These are phyloP conservation scores for Galleria mellonella DNA, from an alignment of 1,140 invertebrate genomes.

Conservation along the genomic window DNA sequence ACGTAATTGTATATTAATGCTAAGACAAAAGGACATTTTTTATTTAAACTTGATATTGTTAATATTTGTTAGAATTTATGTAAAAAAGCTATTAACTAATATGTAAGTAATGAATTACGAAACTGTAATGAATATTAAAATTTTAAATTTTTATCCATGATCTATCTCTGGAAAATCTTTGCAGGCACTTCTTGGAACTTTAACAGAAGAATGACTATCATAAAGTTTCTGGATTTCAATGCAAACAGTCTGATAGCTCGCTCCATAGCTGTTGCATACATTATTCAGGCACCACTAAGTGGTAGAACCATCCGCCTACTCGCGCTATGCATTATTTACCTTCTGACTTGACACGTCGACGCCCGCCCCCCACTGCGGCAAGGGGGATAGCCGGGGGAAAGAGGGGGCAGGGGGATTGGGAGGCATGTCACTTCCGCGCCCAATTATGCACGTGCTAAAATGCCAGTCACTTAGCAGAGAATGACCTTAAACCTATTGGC, in stretches of 20 bases:
- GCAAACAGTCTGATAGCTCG: slow-evolving; percentile 36
- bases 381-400: no score
- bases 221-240: slow-evolving; percentile 13
- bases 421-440: slow-evolving; percentile 46
- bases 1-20: no score
- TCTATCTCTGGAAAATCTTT: no score
- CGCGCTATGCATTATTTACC: slow-evolving; percentile 61
- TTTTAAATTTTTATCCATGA: no score
- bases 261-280: slow-evolving; percentile 46
- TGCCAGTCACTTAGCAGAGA: slow-evolving; percentile 54
- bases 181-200: no score
- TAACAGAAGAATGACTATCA: neutral
- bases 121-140: no score
- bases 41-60: no score
- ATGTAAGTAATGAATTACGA: no score
- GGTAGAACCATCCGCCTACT: slow-evolving; percentile 56
- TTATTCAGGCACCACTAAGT: slow-evolving; percentile 64
- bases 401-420: slow-evolving; percentile 5
- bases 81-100: no score
- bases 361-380: slow-evolving; percentile 20
- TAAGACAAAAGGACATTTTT: no score
- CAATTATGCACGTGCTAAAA: slow-evolving; percentile 68
- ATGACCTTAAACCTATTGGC: slow-evolving; percentile 70
- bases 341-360: slow-evolving; percentile 62
- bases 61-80: no score